Evolutionary conservation across 2,797 vertebrate genomes (phyloP).

Genomic region (Cheirogaleus major): DNA sequence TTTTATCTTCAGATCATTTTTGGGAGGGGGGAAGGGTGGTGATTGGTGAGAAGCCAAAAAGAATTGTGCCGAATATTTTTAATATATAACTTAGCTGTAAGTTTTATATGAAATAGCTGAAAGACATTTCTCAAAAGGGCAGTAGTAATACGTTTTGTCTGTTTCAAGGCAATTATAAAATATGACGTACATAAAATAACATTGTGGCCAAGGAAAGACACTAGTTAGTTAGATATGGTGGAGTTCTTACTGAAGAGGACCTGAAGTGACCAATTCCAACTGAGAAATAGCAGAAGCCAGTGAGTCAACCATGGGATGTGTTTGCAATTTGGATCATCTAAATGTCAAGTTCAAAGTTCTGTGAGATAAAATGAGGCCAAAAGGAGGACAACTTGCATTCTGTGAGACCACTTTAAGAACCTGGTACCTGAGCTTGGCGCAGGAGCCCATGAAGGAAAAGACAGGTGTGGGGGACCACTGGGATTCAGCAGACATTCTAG

Average conservation of each 20-base stretch:
- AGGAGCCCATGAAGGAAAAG: not conserved
- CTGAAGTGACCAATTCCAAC: not conserved
- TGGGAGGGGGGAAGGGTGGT: not conserved
- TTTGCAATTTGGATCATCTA: not conserved
- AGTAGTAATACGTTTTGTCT: not conserved
- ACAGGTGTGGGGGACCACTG: not conserved
- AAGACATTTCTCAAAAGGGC: not conserved
- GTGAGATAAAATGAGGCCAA: not conserved
- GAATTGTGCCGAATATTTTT: not conserved
- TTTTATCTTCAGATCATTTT: not conserved
- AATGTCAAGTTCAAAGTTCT: not conserved
- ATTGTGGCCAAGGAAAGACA: not conserved
- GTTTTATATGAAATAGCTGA: not conserved
- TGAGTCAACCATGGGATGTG: not conserved
- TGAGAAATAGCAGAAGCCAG: not conserved
- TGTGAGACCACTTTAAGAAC: not conserved
- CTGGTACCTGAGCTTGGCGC: not conserved
- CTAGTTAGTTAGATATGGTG: not conserved
- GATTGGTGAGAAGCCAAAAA: not conserved
- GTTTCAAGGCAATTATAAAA: not conserved
- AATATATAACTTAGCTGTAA: not conserved
- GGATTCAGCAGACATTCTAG: not conserved
- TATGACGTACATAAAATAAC: not conserved
- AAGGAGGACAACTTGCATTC: not conserved
- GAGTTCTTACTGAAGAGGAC: not conserved